Base-by-base conservation (phyloP, 1,140 invertebrate species). In the Phthorimaea operculella region DNA sequence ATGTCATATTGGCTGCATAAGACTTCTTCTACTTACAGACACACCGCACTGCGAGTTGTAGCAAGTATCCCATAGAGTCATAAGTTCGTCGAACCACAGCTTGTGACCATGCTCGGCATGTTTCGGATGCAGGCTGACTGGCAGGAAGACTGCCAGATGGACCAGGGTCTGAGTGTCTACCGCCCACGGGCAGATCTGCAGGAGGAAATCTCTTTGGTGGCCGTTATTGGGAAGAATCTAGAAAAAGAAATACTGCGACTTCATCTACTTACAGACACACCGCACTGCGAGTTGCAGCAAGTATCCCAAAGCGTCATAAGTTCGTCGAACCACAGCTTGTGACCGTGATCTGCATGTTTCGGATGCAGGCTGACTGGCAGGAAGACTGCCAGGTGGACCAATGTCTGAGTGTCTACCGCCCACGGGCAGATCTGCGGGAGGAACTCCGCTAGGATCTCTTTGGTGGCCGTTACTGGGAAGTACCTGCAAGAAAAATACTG, bases 391-490 rank as follows among this genome's bases (percentile, higher is more conserved):
- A 96, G 82, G 59, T 89, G 87, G 53, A 88, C 85, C 52, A 96
- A 83, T 4, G 88, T 88, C 60, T 87, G 86, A 61, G 79, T 92
- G 89, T 64, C 88, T 85, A 55, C 74, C 54, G 60, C 57, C 90
- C 76, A 94, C 84, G 55, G 94, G 90, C 83, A 91, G 92, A 65
- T 96, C 55, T 88, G 86, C 12, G 96, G 95, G 52, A 92, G 86
- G 67, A 94, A 89, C 80, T 95, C 92, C 61, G 94, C 93, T 54
- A 98, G 76, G 68, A 98, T 96, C 85, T 98, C 96, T 80, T 92
- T 89, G 0, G 95, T 97, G 1, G 95, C 90, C 15, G 83, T 79
- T 15, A 89, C 67, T 5, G 90, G 87, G 70, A 96, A 96, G 79
- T 94, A 96, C 36, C 91, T 93, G 72, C n/a, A n/a, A 45, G 72